phyloP scores from a whole-genome alignment of 23 tunicate genomes.

The Halocynthia roretzi region DNA sequence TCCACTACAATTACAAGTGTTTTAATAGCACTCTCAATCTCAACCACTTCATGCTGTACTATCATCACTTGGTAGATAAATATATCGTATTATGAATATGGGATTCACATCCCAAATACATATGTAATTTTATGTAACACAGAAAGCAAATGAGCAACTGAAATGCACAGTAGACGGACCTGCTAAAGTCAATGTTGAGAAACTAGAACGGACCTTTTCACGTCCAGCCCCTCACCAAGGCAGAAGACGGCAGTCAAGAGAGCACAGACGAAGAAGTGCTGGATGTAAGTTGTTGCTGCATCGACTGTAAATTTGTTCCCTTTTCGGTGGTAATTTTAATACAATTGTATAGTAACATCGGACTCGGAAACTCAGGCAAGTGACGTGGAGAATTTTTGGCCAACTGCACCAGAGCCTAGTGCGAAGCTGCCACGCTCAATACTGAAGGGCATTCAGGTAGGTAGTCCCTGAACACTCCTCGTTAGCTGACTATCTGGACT shows the following conservation, averaged over 20 bases:
- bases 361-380: constrained; percentile 63
- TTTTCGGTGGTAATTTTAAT: neutral
- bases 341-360: constrained; percentile 32
- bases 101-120: no score
- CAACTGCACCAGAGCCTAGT: constrained; percentile 39
- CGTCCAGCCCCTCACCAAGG: constrained; percentile 89
- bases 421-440: constrained; percentile 9
- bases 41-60: no score
- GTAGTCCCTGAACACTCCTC: no score
- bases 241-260: constrained; percentile 78
- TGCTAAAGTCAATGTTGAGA: constrained; percentile 71
- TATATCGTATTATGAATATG: no score
- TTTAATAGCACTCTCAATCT: no score
- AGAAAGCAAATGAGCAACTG: constrained; percentile 55
- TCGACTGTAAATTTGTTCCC: neutral
- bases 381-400: constrained; percentile 85
- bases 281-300: constrained; percentile 16
- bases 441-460: constrained; percentile 11
- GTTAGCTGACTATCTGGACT: no score
- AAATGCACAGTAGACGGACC: constrained; percentile 87
- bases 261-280: constrained; percentile 82
- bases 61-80: no score
- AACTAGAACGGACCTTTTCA: constrained; percentile 63
- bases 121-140: neutral
- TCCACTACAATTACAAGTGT: neutral